Conservation (phyloP, 2,888 invertebrate species). For the Sminthurides aquaticus region DNA sequence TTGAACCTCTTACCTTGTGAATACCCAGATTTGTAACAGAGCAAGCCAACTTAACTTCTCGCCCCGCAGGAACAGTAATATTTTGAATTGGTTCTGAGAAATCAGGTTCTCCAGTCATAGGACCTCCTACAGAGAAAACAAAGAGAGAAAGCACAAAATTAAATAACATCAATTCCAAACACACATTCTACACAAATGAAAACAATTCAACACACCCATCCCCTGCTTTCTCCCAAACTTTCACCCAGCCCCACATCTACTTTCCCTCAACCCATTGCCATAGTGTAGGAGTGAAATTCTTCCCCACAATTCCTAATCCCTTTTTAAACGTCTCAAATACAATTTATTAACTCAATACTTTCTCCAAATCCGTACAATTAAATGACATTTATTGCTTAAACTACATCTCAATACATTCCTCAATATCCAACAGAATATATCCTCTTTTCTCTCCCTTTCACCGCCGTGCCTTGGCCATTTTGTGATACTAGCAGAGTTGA, state of each 20-base stretch:
- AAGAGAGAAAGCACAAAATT: no score
- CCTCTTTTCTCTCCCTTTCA: no score
- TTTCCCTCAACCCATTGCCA: not conserved
- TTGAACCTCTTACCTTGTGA: conserved; percentile 65
- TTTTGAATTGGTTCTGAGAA: conserved; percentile 85
- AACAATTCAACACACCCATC: not conserved
- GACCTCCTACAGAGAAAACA: conserved; percentile 41
- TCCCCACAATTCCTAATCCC: not conserved
- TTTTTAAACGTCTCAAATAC: conserved; percentile 12
- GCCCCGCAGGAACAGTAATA: conserved; percentile 80
- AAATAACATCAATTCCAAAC: not conserved
- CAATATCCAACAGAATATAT: no score
- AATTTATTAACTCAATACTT: conserved; percentile 44
- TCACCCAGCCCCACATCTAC: not conserved
- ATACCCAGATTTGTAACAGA: conserved; percentile 84
- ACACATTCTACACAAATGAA: not conserved
- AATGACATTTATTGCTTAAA: conserved; percentile 42
- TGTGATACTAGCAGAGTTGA: no score
- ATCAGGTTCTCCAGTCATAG: conserved; percentile 76
- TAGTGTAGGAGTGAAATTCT: not conserved
- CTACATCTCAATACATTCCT: conserved; percentile 20
- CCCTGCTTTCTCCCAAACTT: not conserved
- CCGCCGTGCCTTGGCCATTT: no score
- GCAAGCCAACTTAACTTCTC: conserved; percentile 80
- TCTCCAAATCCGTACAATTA: conserved; percentile 39